Percentiles rank a stretch among this genome's conserved stretches.
Evolutionary conservation across 2,888 invertebrate species (phyloP).

Genomic region (Cactoblastis cactorum): DNA sequence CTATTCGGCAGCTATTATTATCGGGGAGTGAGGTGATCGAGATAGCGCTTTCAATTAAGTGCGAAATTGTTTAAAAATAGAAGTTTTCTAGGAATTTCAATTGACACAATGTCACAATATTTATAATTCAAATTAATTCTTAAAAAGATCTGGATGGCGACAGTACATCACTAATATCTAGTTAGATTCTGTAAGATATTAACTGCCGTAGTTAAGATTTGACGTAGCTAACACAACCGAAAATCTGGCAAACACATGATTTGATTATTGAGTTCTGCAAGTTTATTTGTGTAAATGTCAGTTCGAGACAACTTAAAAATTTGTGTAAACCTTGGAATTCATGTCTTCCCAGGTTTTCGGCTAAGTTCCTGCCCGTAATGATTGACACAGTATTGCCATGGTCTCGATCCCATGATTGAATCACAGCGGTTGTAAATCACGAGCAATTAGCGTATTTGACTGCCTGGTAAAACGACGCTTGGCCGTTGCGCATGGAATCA

Average conservation of each 20-base stretch:
- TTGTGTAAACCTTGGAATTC: no score
- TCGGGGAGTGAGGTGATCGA: no score
- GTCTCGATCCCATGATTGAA: background rate
- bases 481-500: constrained; percentile 42
- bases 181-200: background rate
- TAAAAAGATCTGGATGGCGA: no score
- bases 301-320: background rate
- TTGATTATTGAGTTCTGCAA: background rate
- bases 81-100: no score
- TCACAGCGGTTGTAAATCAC: constrained; percentile 8
- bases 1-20: background rate
- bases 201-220: background rate
- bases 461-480: constrained; percentile 34
- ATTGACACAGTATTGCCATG: background rate
- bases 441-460: constrained; percentile 20
- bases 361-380: background rate
- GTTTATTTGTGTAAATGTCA: background rate
- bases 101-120: no score
- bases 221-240: background rate
- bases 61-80: no score
- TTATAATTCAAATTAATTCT: no score
- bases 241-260: background rate
- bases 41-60: no score
- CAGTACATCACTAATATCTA: background rate
- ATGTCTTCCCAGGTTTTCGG: background rate